A percentile compares a stretch with the other conserved stretches of the same genome.
Conservation (phyloP, 2,888 invertebrate genomes). For the Prenolepis imparis region DNA sequence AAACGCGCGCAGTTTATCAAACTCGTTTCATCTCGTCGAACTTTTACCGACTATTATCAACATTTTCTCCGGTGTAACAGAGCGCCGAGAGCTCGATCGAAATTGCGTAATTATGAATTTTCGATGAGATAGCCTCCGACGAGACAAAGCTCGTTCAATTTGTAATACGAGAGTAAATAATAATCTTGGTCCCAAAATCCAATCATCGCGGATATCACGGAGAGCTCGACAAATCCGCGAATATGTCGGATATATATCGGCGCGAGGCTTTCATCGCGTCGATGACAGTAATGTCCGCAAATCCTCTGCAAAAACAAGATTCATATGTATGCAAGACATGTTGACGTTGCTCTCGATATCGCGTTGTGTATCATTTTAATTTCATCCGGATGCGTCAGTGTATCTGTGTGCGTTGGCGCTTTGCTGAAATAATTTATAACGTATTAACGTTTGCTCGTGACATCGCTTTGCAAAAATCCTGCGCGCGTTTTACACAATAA, state of each 20-base stretch:
- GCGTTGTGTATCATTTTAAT: constrained; percentile 35
- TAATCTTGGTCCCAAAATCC: constrained; percentile 39
- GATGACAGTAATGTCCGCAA: constrained; percentile 51
- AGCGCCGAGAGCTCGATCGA: constrained; percentile 22
- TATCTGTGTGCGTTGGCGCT: neutral
- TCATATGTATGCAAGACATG: constrained; percentile 7
- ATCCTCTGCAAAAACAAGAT: constrained; percentile 49
- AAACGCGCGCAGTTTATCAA: constrained; percentile 47
- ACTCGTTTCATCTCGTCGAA: constrained; percentile 37
- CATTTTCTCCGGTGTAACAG: constrained; percentile 18
- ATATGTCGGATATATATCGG: constrained; percentile 34
- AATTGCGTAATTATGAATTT: constrained; percentile 28
- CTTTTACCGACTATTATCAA: constrained; percentile 43
- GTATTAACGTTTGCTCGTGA: neutral
- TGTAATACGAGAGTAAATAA: constrained; percentile 42
- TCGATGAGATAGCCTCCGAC: neutral
- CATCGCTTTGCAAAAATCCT: neutral
- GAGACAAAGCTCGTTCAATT: constrained; percentile 24
- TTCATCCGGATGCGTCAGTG: neutral
- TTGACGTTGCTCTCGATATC: constrained; percentile 33
- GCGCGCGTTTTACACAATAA: neutral
- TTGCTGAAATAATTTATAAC: constrained; percentile 31
- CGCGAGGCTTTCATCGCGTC: constrained; percentile 26
- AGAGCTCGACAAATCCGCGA: constrained; percentile 35
- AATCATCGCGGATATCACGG: constrained; percentile 35